These are phyloP conservation scores for Pharmacophagus antenor DNA, from an alignment of 2,888 invertebrate species.

Conservation along the genomic window DNA sequence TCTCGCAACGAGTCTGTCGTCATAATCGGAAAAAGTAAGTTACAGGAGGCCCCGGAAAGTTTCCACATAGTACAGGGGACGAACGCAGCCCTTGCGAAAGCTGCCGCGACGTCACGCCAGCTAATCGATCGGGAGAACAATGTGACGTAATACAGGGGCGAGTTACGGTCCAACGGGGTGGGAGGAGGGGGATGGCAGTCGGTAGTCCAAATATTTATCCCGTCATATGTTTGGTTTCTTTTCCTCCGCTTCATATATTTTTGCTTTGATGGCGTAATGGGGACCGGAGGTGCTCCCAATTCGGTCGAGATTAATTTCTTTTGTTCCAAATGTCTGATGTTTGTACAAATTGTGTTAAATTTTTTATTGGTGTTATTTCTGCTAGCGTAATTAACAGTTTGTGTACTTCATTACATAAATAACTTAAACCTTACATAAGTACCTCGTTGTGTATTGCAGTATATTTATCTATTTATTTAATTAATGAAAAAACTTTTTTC, in stretches of 20 bases:
- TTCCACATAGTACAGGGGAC: conserved; percentile 39
- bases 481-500: too few species aligned
- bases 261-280: conserved; percentile 75
- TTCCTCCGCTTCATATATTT: conserved; percentile 79
- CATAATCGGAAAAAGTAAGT: conserved; percentile 35
- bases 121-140: conserved; percentile 77
- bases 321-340: conserved; percentile 39
- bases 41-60: conserved; percentile 33
- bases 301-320: conserved; percentile 74
- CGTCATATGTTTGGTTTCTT: conserved; percentile 79
- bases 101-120: conserved; percentile 57
- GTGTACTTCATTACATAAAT: too few species aligned
- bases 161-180: conserved; percentile 40
- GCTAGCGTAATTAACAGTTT: too few species aligned
- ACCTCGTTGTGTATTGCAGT: too few species aligned
- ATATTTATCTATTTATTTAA: too few species aligned
- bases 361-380: neutral
- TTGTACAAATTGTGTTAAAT: conserved; percentile 38
- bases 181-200: conserved; percentile 46
- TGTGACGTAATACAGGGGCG: conserved; percentile 68
- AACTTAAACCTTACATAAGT: too few species aligned
- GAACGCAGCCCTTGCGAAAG: conserved; percentile 55
- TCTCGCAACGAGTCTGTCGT: conserved; percentile 9
- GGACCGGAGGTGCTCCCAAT: conserved; percentile 66
- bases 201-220: conserved; percentile 74